Base-by-base conservation (phyloP, 2,113 vertebrate species). In the Ctenomys sociabilis region DNA sequence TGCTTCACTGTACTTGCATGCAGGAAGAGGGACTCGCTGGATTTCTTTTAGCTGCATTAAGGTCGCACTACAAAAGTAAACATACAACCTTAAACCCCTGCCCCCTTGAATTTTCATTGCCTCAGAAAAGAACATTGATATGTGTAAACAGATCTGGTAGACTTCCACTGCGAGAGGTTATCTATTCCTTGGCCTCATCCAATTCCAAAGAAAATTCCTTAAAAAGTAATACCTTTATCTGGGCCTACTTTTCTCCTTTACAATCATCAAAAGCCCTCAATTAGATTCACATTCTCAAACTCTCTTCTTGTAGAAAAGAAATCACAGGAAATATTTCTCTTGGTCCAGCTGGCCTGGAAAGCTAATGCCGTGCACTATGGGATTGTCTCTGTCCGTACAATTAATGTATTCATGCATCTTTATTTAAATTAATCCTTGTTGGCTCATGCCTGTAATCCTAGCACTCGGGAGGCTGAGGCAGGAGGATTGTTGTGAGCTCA, bases 211-310 rank as follows among this genome's bases (percentile, higher is more conserved):
- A 24, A 7, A 64, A 40, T 37, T 21, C 11, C 30, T 52, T 54
- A 40, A 3, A 40, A 64, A 26, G n/a, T 13, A 11, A 2, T 52
- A 4, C 4, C 17, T 40, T 32, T 40, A 16, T 24, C 70, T 52
- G 17, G 7, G 10, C 22, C 35, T 14, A 16, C 75, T 52, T 13
- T 8, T 77, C 77, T 13, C 17, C 26, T 28, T 30, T 85, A 40
- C 49, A 64, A 64, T 52, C 49, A 64, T 40, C 5, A n/a, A 14
- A 45, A 28, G 14, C 3, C 16, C 26, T 92, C 43, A 64, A 30
- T 4, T 4, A 0, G 63, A 11, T 85, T 16, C 49, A 22, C 45
- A 35, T 32, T 40, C 11, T 26, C 3, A 0, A 24, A 1, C 63
- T 85, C 9, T 35, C 8, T 22, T 37, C n/a, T 21, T 24, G 12